Conservation (phyloP, 1,140 invertebrate genomes). For the Drosophila lacertosa region DNA sequence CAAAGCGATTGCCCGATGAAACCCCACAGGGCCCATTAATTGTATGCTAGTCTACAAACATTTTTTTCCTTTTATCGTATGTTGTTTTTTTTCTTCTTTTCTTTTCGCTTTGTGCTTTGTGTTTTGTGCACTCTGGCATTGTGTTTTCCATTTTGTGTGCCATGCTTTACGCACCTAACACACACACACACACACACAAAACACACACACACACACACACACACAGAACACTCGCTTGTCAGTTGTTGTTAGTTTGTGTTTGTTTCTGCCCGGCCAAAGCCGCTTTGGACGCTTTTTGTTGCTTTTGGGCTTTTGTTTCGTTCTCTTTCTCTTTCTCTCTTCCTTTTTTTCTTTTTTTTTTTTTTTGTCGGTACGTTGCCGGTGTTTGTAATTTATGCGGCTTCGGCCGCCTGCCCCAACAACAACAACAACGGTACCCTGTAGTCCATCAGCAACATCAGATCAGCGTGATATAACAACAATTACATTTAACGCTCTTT, state of each 20-base stretch:
- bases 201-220: constrained; percentile 12
- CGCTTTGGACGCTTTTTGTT: constrained; percentile 67
- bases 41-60: constrained; percentile 66
- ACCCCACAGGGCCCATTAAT: constrained; percentile 80
- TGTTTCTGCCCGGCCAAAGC: constrained; percentile 62
- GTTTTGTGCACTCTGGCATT: constrained; percentile 40
- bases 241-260: constrained; percentile 65
- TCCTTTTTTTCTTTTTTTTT: not conserved
- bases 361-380: constrained; percentile 56
- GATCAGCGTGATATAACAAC: constrained; percentile 31
- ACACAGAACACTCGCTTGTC: constrained; percentile 25
- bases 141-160: constrained; percentile 42
- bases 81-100: too few species aligned
- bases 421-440: not conserved
- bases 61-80: not conserved
- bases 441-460: constrained; percentile 11
- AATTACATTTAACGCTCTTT: constrained; percentile 46
- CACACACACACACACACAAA: constrained; percentile 19
- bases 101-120: too few species aligned
- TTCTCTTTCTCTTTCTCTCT: too few species aligned
- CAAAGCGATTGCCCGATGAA: constrained; percentile 60
- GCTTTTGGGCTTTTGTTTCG: constrained; percentile 46
- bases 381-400: constrained; percentile 79
- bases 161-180: constrained; percentile 24
- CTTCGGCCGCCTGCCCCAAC: constrained; percentile 38